Evolutionary conservation across 2,888 invertebrate genomes (phyloP), one percentile per base, ranked within the genome.

Genomic region (Spodoptera exigua): DNA sequence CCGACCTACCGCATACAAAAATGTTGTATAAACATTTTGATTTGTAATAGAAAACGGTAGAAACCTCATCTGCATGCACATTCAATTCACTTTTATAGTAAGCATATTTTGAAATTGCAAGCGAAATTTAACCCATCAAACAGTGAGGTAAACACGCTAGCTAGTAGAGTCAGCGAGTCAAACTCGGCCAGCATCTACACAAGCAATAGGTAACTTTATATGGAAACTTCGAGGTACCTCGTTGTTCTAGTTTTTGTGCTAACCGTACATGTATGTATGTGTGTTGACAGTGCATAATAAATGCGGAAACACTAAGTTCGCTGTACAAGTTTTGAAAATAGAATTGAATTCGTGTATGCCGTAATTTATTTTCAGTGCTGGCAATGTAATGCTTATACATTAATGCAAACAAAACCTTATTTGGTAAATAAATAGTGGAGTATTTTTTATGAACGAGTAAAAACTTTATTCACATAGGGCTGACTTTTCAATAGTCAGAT

Each of bases 251-350:
- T 71, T 75, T 70, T 71, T 68, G 52, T 60, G 37, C 67, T 13
- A 40, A 52, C 61, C 13, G 54, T 58, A 68, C 51, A 21, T 14
- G 56, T 58, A 68, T 59, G 21, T 75, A 52, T 34, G 56, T 66
- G 49, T 68, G 76, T 70, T 74, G 78, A 66, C 78, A 69, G 46
- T 74, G 70, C 71, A 77, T 78, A 63, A 78, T 78, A 74, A 66
- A 76, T 76, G 61, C 52, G 51, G 66, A 60, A 63, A 53, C 54
- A 17, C 56, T 60, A 74, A 61, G 72, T 67, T 74, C 45, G 18
- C 48, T 66, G 53, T 51, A 46, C 56, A 70, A 69, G 12, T 63
- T n/a, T 76, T 70, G 67, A 57, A 70, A 74, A 74, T 67, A 57
- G 60, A 72, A 64, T 64, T 72, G 54, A 72, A 72, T 76, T 72